phyloP scores from a whole-genome alignment of 2,888 invertebrate genomes.

The Gerris lacustris region DNA sequence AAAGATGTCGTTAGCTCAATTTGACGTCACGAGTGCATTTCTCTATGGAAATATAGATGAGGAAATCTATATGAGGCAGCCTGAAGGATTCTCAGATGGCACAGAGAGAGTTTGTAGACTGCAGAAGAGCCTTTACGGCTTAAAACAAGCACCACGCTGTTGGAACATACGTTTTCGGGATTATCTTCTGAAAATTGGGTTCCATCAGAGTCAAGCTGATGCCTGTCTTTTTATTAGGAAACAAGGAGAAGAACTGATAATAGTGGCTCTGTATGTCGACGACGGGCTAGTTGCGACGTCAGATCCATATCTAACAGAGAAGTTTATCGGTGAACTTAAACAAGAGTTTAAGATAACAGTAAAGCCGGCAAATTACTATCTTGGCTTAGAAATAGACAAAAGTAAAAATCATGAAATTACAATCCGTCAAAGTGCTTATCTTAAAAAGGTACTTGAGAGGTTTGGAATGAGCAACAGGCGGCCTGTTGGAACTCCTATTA shows the following conservation, averaged over 20 bases:
- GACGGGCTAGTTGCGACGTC: slow-evolving; percentile 31
- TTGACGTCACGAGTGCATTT: slow-evolving; percentile 34
- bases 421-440: slow-evolving; percentile 20
- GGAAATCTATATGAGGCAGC: slow-evolving; percentile 34
- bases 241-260: slow-evolving; percentile 24
- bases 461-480: slow-evolving; percentile 21
- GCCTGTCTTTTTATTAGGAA: slow-evolving; percentile 32
- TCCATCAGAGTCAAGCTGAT: slow-evolving; percentile 31
- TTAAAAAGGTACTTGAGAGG: slow-evolving; percentile 18
- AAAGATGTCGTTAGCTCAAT: slow-evolving; percentile 28
- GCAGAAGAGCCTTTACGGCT: slow-evolving; percentile 34
- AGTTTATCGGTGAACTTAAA: slow-evolving; percentile 22
- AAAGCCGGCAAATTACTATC: slow-evolving; percentile 24
- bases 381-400: slow-evolving; percentile 28
- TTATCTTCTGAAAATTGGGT: slow-evolving; percentile 29
- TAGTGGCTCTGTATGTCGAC: slow-evolving; percentile 33
- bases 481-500: slow-evolving; percentile 17
- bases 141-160: slow-evolving; percentile 35
- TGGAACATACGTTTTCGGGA: slow-evolving; percentile 34
- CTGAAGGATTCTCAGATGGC: slow-evolving; percentile 33
- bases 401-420: slow-evolving; percentile 16
- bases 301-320: slow-evolving; percentile 19
- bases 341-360: slow-evolving; percentile 22
- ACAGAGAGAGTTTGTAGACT: slow-evolving; percentile 33
- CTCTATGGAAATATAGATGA: slow-evolving; percentile 32